These are phyloP conservation scores for Bembecia ichneumoniformis DNA, from an alignment of 2,888 invertebrate genomes.

Conservation along the genomic window DNA sequence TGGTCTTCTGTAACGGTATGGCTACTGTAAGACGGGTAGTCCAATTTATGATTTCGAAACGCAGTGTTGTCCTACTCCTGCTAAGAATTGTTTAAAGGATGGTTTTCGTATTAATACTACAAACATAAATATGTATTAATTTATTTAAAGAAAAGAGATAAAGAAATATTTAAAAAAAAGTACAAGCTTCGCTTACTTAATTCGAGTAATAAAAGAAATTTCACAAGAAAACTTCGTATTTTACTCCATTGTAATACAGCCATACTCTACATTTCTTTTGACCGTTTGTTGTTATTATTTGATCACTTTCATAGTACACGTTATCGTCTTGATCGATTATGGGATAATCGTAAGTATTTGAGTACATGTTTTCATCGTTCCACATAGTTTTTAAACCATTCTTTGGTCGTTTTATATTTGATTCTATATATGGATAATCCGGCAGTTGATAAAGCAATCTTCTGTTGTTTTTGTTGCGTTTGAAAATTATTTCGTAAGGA, in stretches of 20 bases:
- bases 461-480: neutral
- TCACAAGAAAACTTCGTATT: constrained; percentile 43
- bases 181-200: too few species aligned
- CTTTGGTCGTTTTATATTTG: neutral
- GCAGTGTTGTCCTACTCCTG: too few species aligned
- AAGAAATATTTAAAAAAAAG: too few species aligned
- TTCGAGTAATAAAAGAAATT: neutral
- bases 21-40: too few species aligned
- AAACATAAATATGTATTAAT: too few species aligned
- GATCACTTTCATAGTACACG: constrained; percentile 29
- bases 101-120: too few species aligned
- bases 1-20: too few species aligned
- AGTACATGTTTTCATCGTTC: neutral
- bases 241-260: constrained; percentile 44
- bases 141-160: too few species aligned
- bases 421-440: neutral
- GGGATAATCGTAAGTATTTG: neutral
- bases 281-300: constrained; percentile 23
- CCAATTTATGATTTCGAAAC: too few species aligned
- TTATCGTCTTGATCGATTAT: constrained; percentile 4
- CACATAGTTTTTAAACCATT: neutral
- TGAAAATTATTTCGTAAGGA: neutral
- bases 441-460: neutral
- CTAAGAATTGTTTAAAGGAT: too few species aligned
- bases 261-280: constrained; percentile 42